Conservation (phyloP, 2,888 invertebrate species). For the Pammene fasciana region DNA sequence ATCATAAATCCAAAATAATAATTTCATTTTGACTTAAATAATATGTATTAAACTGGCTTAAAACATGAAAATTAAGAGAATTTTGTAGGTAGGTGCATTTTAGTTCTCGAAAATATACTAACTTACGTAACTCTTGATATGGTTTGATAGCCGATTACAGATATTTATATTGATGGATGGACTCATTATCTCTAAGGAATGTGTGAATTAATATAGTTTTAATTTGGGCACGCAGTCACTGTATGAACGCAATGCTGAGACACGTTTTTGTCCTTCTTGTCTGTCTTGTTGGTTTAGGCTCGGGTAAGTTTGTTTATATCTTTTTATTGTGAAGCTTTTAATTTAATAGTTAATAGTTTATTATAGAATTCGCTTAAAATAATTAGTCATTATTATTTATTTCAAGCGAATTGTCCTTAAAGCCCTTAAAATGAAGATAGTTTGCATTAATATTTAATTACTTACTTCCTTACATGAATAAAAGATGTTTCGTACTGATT, state of each 20-base stretch:
- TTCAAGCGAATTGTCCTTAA: too few relatives aligned
- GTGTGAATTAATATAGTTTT: background rate
- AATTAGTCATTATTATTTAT: too few relatives aligned
- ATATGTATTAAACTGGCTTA: too few relatives aligned
- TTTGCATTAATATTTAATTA: too few relatives aligned
- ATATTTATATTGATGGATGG: constrained; percentile 10
- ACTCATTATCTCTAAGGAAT: constrained; percentile 11
- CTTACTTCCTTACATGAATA: too few relatives aligned
- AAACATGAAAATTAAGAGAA: too few relatives aligned
- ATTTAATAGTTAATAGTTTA: background rate
- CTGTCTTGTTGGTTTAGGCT: constrained; percentile 13
- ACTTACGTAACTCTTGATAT: constrained; percentile 1
- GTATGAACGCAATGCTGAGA: constrained; percentile 22
- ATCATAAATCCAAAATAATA: too few relatives aligned
- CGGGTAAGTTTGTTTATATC: constrained; percentile 4
- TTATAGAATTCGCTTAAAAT: too few relatives aligned
- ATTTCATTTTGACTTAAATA: too few relatives aligned
- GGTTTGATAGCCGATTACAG: background rate
- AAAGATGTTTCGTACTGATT: too few relatives aligned
- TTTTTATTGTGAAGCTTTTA: background rate
- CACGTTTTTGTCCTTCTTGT: constrained; percentile 10
- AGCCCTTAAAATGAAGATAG: too few relatives aligned
- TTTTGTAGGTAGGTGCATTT: background rate
- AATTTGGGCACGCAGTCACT: background rate
- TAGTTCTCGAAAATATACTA: background rate